phyloP scores from a whole-genome alignment of 2,113 vertebrate genomes.

The Perccottus glenii region DNA sequence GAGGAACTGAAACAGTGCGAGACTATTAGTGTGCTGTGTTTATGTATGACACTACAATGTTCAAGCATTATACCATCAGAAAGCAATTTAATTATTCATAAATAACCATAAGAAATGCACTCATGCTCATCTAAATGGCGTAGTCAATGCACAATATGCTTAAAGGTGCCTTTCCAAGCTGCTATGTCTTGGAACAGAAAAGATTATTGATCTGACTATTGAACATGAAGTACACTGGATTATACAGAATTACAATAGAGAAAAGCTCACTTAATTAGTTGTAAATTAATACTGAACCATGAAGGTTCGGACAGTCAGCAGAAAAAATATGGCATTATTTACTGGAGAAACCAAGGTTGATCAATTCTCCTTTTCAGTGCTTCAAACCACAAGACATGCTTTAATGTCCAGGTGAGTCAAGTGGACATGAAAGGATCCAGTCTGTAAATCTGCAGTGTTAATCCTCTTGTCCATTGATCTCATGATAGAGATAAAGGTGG shows the following conservation, averaged over 20 bases:
- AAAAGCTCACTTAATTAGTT: background rate
- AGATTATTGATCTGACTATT: constrained; percentile 19
- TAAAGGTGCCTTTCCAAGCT: background rate
- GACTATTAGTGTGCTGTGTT: background rate
- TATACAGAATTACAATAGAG: constrained; percentile 31
- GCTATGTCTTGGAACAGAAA: background rate
- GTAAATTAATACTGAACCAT: constrained; percentile 2
- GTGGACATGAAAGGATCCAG: background rate
- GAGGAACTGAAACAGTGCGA: background rate
- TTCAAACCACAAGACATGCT: background rate
- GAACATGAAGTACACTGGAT: constrained; percentile 25
- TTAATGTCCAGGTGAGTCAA: background rate
- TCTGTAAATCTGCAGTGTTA: constrained; percentile 6
- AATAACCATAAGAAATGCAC: background rate
- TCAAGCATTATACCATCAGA: background rate
- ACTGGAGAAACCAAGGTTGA: background rate
- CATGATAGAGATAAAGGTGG: constrained; percentile 18
- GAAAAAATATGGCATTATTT: background rate
- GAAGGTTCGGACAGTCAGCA: background rate
- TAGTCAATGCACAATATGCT: background rate
- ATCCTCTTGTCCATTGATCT: constrained; percentile 22
- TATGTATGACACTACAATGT: background rate
- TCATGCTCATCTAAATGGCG: background rate
- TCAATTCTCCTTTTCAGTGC: background rate
- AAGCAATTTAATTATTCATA: background rate